These are phyloP conservation scores for Plectrocnemia conspersa DNA, from an alignment of 1,140 invertebrate genomes.

Conservation along the genomic window DNA sequence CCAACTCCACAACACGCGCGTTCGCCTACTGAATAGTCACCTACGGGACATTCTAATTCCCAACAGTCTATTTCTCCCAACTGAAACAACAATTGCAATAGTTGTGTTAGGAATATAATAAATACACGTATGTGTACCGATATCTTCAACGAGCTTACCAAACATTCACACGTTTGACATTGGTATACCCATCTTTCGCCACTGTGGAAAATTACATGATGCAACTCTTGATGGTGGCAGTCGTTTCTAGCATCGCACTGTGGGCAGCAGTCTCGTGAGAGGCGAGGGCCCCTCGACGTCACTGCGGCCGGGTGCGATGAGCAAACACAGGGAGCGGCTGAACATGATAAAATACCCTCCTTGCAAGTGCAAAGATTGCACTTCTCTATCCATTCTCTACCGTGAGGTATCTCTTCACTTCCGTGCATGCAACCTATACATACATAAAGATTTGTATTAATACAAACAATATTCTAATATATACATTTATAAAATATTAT, in stretches of 20 bases:
- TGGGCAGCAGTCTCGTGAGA: constrained; percentile 61
- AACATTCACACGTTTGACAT: constrained; percentile 86
- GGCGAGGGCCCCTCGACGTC: not conserved
- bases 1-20: constrained; percentile 60
- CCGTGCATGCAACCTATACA: constrained; percentile 33
- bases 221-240: constrained; percentile 74
- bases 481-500: too few species aligned
- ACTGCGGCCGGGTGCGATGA: constrained; percentile 23
- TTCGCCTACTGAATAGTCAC: constrained; percentile 67
- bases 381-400: constrained; percentile 45
- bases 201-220: constrained; percentile 67
- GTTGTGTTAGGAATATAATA: not conserved
- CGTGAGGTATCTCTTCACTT: constrained; percentile 38
- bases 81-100: constrained; percentile 47
- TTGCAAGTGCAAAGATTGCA: constrained; percentile 45
- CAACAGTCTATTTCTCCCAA: constrained; percentile 85
- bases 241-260: constrained; percentile 67
- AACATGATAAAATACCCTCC: constrained; percentile 43
- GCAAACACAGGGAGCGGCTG: constrained; percentile 42
- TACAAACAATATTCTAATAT: not conserved
- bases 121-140: too few species aligned
- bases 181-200: constrained; percentile 85
- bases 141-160: constrained; percentile 53
- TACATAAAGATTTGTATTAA: not conserved
- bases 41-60: constrained; percentile 77